These are phyloP conservation scores for Heliothis subflexa DNA, from an alignment of 1,140 invertebrate species.

Conservation along the genomic window DNA sequence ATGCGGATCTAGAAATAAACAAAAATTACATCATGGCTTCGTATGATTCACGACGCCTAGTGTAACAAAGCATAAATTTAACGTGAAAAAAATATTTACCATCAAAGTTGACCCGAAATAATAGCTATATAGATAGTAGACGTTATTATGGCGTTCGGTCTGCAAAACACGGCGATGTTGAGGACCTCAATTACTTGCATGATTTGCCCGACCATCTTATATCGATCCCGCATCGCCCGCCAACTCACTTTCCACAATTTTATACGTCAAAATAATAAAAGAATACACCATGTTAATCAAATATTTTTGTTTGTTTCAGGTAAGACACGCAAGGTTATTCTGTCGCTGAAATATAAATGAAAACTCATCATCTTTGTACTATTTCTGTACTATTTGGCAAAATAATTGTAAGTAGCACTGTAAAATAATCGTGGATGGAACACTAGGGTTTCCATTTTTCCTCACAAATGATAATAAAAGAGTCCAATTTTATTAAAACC, in stretches of 20 bases:
- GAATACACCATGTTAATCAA: constrained; percentile 52
- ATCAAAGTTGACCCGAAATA: constrained; percentile 43
- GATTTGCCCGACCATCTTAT: constrained; percentile 67
- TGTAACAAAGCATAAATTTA: constrained; percentile 45
- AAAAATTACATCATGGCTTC: constrained; percentile 32
- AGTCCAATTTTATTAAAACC: constrained; percentile 53
- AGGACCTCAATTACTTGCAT: constrained; percentile 82
- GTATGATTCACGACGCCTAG: constrained; percentile 37
- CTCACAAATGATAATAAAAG: constrained; percentile 26
- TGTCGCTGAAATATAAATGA: constrained; percentile 14
- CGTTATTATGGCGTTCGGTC: constrained; percentile 67
- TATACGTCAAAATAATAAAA: constrained; percentile 53
- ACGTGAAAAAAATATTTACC: constrained; percentile 44
- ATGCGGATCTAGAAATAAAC: constrained; percentile 36
- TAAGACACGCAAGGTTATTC: constrained; percentile 54
- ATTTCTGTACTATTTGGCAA: too few relatives aligned
- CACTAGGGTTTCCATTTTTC: background rate
- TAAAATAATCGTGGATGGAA: background rate
- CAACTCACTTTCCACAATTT: constrained; percentile 59
- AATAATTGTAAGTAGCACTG: constrained; percentile 1
- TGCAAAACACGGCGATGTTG: constrained; percentile 76
- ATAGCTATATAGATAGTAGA: constrained; percentile 54
- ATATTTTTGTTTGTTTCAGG: constrained; percentile 71
- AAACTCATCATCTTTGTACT: background rate
- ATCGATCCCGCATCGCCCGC: constrained; percentile 66